Conservation (phyloP, 2,113 vertebrate species). For the Tinamus guttatus region DNA sequence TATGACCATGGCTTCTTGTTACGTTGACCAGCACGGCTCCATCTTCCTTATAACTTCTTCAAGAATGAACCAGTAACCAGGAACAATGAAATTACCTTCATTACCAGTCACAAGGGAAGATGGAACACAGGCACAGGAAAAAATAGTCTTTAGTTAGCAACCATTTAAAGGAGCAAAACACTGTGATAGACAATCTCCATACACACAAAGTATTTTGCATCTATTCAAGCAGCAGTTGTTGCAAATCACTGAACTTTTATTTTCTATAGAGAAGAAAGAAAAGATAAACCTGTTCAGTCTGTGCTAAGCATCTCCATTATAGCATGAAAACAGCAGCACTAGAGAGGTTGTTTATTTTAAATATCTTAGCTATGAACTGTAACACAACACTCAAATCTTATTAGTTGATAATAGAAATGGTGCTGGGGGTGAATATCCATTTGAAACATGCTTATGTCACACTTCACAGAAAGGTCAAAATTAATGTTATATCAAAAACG, state of each 20-base stretch:
- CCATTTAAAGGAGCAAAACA: not conserved
- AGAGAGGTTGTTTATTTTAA: constrained; percentile 35
- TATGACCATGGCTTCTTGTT: not conserved
- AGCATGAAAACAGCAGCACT: constrained; percentile 5
- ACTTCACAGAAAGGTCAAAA: constrained; percentile 38
- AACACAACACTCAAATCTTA: constrained; percentile 11
- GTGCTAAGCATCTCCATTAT: not conserved
- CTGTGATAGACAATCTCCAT: not conserved
- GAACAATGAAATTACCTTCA: not conserved
- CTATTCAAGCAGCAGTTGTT: not conserved
- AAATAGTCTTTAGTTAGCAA: not conserved
- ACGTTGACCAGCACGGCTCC: not conserved
- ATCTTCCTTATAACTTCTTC: not conserved
- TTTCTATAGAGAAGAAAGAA: not conserved
- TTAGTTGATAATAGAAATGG: constrained; percentile 9
- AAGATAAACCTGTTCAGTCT: not conserved
- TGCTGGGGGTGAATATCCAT: constrained; percentile 17
- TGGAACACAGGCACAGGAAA: not conserved
- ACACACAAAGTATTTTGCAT: not conserved
- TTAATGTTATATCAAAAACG: constrained; percentile 34
- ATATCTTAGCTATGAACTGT: not conserved
- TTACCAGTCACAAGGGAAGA: not conserved
- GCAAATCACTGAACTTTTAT: not conserved
- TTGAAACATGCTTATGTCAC: constrained; percentile 34
- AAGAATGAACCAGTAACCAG: not conserved